Evolutionary conservation across 1,140 invertebrate species (phyloP).

Genomic region (Drosophila kikkawai): DNA sequence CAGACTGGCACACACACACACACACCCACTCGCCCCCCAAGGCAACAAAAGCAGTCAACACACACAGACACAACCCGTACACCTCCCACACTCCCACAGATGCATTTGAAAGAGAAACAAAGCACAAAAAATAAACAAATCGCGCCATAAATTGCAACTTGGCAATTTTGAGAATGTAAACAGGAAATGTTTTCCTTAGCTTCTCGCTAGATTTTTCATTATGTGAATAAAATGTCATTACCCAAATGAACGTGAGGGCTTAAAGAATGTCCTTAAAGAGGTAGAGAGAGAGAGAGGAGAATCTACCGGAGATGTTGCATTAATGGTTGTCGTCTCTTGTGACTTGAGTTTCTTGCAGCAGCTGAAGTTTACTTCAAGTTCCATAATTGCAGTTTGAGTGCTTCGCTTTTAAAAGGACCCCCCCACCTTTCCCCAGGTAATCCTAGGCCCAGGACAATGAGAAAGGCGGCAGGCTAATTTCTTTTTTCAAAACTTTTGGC

Average conservation of each 20-base stretch:
- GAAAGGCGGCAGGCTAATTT: slow-evolving; percentile 53
- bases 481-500: slow-evolving; percentile 60
- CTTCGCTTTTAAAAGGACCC: not conserved
- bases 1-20: slow-evolving; percentile 20
- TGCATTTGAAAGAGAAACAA: slow-evolving; percentile 49
- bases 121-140: slow-evolving; percentile 63
- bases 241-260: slow-evolving; percentile 39
- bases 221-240: slow-evolving; percentile 45
- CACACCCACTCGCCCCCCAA: not conserved
- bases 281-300: not conserved
- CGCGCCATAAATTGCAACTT: slow-evolving; percentile 76
- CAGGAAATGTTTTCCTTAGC: slow-evolving; percentile 74
- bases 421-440: not conserved
- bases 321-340: slow-evolving; percentile 18
- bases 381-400: slow-evolving; percentile 67
- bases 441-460: slow-evolving; percentile 25
- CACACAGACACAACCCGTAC: not conserved
- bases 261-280: slow-evolving; percentile 19
- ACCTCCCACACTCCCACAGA: slow-evolving; percentile 1
- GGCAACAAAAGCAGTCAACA: slow-evolving; percentile 32
- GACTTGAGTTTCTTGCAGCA: slow-evolving; percentile 13
- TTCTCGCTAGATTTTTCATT: slow-evolving; percentile 43
- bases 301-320: slow-evolving; percentile 14
- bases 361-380: slow-evolving; percentile 43
- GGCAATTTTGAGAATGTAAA: slow-evolving; percentile 76